phyloP scores from a whole-genome alignment of 1,140 invertebrate species.

The Philotrypesis tridentata region DNA sequence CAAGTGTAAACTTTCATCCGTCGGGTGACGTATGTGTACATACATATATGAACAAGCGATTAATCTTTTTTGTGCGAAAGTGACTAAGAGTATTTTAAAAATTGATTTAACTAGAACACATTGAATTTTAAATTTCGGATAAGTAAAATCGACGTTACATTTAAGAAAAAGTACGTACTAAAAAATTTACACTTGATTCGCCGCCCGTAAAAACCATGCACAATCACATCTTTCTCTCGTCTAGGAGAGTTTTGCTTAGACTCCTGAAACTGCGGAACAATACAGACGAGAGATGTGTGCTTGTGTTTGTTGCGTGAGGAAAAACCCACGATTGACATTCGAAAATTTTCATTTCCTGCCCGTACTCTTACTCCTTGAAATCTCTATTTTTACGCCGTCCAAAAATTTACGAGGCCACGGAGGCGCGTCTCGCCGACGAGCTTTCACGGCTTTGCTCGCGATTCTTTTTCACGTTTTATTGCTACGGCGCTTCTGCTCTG shows the following conservation, averaged over 20 bases:
- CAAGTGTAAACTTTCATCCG: neutral
- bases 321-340: conserved; percentile 42
- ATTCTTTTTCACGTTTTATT: conserved; percentile 15
- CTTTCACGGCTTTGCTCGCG: conserved; percentile 19
- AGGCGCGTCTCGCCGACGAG: conserved; percentile 30
- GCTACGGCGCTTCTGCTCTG: conserved; percentile 39
- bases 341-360: conserved; percentile 6
- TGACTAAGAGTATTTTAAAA: too few relatives aligned
- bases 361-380: neutral
- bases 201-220: neutral
- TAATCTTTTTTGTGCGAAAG: neutral
- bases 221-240: conserved; percentile 23
- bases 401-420: conserved; percentile 36
- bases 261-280: neutral
- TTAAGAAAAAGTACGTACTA: neutral
- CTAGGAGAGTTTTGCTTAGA: neutral
- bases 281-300: conserved; percentile 7
- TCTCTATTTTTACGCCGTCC: conserved; percentile 34
- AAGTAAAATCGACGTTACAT: neutral
- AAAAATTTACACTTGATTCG: neutral
- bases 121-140: neutral
- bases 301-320: neutral
- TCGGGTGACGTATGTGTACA: neutral
- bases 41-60: neutral
- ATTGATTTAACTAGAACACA: too few relatives aligned